A percentile compares a stretch with the other conserved stretches of the same genome.
phyloP scores from a whole-genome alignment of 2,797 vertebrate genomes.

The Eupleurogrammus muticus region DNA sequence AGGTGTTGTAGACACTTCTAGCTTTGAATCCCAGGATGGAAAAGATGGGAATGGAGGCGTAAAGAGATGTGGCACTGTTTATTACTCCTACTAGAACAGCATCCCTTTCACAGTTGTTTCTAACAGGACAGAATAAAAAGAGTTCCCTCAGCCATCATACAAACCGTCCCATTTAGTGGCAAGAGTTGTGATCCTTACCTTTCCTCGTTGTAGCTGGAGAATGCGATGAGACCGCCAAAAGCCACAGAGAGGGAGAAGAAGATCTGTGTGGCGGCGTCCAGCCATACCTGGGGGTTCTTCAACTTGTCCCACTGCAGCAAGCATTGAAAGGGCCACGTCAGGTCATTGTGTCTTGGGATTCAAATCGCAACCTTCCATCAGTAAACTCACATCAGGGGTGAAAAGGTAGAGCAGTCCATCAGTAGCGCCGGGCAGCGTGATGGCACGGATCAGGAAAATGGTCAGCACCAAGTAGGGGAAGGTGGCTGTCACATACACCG shows the following conservation, averaged over 20 bases:
- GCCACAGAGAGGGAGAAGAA: slow-evolving; percentile 94
- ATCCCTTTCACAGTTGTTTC: slow-evolving; percentile 93
- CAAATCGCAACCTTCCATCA: background rate
- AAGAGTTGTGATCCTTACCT: slow-evolving; percentile 73
- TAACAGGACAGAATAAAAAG: slow-evolving; percentile 51
- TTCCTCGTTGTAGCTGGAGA: slow-evolving; percentile 90
- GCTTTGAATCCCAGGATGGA: slow-evolving; percentile 95
- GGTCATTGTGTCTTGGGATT: background rate
- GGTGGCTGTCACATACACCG: slow-evolving; percentile 89
- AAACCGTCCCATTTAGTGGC: background rate
- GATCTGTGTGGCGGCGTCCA: slow-evolving; percentile 94
- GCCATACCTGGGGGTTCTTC: slow-evolving; percentile 89
- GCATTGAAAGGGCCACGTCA: slow-evolving; percentile 1
- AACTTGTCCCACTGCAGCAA: slow-evolving; percentile 78
- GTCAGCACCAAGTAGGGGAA: slow-evolving; percentile 93
- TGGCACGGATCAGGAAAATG: slow-evolving; percentile 87
- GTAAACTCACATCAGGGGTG: slow-evolving; percentile 88
- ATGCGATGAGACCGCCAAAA: slow-evolving; percentile 92
- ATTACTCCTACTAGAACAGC: slow-evolving; percentile 88
- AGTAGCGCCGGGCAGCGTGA: slow-evolving; percentile 89
- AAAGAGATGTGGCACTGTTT: slow-evolving; percentile 93
- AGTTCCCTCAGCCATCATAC: background rate
- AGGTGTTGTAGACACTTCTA: slow-evolving; percentile 77
- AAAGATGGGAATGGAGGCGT: slow-evolving; percentile 90
- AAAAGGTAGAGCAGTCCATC: slow-evolving; percentile 89